Percentiles rank a stretch among this genome's conserved stretches.
Conservation (phyloP, 2,113 vertebrate genomes). For the Ammodytes marinus region DNA sequence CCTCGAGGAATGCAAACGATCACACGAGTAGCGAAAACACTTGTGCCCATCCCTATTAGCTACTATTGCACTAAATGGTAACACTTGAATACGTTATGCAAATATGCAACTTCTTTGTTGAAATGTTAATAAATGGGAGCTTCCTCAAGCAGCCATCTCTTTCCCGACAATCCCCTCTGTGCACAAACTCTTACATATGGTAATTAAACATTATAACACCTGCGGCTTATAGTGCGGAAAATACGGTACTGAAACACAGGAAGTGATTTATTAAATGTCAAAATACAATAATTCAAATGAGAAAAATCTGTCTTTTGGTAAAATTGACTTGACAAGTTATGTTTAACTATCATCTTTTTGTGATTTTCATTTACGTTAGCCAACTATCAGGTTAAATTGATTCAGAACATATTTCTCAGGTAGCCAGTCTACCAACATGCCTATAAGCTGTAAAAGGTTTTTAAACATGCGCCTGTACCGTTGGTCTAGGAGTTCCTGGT, state of each 20-base stretch:
- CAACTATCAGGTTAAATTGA: neutral
- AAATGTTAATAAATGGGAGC: too few relatives aligned
- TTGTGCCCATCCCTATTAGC: too few relatives aligned
- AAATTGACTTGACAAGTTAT: neutral
- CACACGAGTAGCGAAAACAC: too few relatives aligned
- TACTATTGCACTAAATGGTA: too few relatives aligned
- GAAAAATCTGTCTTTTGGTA: neutral
- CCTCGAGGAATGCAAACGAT: too few relatives aligned
- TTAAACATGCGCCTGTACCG: slow-evolving; percentile 38
- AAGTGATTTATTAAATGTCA: neutral
- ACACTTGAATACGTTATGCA: too few relatives aligned
- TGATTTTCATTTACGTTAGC: neutral
- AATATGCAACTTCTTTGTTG: too few relatives aligned
- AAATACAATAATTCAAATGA: neutral
- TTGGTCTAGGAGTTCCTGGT: slow-evolving; percentile 63
- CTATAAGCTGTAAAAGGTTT: neutral
- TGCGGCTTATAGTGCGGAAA: too few relatives aligned
- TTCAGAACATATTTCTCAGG: neutral
- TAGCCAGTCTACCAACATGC: neutral
- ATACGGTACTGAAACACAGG: neutral
- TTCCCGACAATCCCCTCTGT: too few relatives aligned
- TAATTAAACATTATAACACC: too few relatives aligned
- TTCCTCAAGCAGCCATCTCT: too few relatives aligned
- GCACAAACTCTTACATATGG: too few relatives aligned
- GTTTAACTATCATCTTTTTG: neutral